A percentile compares a stretch with the other conserved stretches of the same genome.
Conservation (phyloP, 2,888 invertebrate species). For the Stenodema calcarata region DNA sequence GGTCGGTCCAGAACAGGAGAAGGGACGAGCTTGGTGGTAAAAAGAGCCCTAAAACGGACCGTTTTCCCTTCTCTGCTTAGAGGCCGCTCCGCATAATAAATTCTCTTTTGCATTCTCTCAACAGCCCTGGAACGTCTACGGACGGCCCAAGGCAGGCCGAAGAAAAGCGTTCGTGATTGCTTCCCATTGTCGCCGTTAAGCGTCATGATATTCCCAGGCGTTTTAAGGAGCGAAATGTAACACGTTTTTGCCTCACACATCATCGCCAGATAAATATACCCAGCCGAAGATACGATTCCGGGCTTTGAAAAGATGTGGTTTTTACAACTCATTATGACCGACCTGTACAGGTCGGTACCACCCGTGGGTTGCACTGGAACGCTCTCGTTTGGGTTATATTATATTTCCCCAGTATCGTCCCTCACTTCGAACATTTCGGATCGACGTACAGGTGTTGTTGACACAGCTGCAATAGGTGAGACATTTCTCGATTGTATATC, state of each 20-base stretch:
- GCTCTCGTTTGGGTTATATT: too few species aligned
- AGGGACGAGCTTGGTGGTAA: neutral
- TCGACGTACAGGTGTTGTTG: too few species aligned
- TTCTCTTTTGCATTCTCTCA: conserved; percentile 16
- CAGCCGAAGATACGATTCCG: too few species aligned
- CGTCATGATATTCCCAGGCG: neutral
- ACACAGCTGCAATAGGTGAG: too few species aligned
- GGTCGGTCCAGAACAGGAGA: neutral
- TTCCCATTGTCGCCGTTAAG: neutral
- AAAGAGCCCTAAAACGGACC: conserved; percentile 10
- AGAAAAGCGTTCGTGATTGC: conserved; percentile 2
- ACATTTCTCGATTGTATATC: too few species aligned
- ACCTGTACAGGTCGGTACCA: too few species aligned
- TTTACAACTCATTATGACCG: too few species aligned
- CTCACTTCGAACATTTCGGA: too few species aligned
- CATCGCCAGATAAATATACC: too few species aligned
- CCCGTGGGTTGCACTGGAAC: too few species aligned
- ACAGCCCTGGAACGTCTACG: neutral
- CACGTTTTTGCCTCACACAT: neutral
- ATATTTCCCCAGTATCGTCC: too few species aligned
- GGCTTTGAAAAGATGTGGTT: too few species aligned
- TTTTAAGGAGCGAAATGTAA: neutral
- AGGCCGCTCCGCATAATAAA: neutral
- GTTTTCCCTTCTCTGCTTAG: neutral
- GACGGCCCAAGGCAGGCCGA: neutral